phyloP scores from a whole-genome alignment of 2,797 vertebrate genomes.

The Fringilla coelebs region DNA sequence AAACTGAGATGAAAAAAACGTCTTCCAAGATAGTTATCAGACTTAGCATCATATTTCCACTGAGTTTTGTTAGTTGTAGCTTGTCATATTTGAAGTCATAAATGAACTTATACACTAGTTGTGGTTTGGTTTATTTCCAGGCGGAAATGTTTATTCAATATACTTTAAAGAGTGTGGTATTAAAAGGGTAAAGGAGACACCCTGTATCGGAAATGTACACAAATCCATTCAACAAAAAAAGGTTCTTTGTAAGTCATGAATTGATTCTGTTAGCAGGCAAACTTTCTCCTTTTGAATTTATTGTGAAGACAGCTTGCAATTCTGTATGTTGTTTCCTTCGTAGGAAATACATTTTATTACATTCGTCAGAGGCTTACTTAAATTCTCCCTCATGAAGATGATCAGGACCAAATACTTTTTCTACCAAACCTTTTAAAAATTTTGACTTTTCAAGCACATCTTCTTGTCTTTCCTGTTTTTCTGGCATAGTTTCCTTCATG shows the following conservation, averaged over 20 bases:
- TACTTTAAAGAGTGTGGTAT: background rate
- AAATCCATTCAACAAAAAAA: background rate
- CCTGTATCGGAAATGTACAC: background rate
- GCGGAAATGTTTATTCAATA: background rate
- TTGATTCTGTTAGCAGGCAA: background rate
- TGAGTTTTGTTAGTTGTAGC: background rate
- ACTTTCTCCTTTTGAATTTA: background rate
- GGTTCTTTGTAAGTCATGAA: background rate
- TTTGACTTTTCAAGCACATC: background rate
- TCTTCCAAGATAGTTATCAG: background rate
- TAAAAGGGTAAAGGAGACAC: background rate
- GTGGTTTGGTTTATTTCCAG: conserved; percentile 13
- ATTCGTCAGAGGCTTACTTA: background rate
- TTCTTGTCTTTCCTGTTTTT: background rate
- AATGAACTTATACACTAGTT: background rate
- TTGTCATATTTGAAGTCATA: background rate
- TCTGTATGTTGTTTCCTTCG: background rate
- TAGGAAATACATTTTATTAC: background rate
- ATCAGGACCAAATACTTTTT: background rate
- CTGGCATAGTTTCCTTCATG: background rate
- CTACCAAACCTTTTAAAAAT: background rate
- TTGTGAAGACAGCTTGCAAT: background rate
- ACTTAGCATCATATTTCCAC: background rate
- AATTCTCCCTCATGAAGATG: background rate
- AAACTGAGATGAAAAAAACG: background rate